Evolutionary conservation across 2,797 vertebrate genomes (phyloP), one percentile per base, ranked within the genome.

Genomic region (Smutsia temminckii): DNA sequence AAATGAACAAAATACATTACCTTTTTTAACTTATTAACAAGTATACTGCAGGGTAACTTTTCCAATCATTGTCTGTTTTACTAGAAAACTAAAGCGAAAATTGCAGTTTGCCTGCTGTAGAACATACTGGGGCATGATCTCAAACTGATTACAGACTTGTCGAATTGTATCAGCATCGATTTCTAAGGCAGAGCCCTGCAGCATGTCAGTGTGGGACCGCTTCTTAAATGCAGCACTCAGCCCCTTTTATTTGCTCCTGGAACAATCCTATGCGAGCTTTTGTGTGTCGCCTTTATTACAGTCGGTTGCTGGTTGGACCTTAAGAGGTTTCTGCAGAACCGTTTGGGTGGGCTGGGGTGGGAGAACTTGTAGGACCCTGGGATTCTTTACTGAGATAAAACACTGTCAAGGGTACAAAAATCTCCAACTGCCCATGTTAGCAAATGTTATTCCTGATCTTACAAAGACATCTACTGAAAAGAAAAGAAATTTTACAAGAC

Each of bases 121-220:
- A 94, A 91, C 95, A 95, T 74, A 85, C 25, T 53, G 55, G 92
- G 95, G 75, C 93, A 51, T 11, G 86, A 91, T 95, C 95, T 80
- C 96, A 96, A 94, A 91, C 79, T 91, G 96, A 95, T 97, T 94
- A 96, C 79, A 74, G 95, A 87, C 95, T 95, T 94, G 96, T 83
- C 89, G 72, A 95, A 97, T 96, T 81, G 84, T 16, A 96, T 97
- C 96, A 95, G 93, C 92, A 97, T 96, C 32, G 96, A 97, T 96
- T 89, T 93, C 34, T 37, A 78, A 93, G 94, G 83, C 78, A 79
- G 92, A 92, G 46, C 63, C 89, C 79, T 2, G 20, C 88, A 57
- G 95, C 59, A 10, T 9, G 51, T 71, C 93, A 40, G 81, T 11
- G 81, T 77, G 93, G 49, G 0, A 55, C 89, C 10, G 42, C 57